Conservation (phyloP, 2,797 vertebrate species). For the Myiotriccus ornatus region DNA sequence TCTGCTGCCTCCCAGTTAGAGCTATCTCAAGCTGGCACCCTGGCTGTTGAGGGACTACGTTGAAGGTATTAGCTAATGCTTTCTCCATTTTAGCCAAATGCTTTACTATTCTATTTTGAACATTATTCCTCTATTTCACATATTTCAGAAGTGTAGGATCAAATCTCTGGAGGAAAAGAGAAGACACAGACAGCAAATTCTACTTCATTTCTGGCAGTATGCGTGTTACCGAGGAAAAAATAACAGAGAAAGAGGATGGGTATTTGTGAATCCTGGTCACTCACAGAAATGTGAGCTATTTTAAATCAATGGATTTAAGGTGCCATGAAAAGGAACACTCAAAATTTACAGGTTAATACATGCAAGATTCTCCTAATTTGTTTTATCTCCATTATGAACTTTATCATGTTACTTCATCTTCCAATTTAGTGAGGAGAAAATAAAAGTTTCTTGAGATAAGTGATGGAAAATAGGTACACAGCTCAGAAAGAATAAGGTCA, state of each 20-base stretch:
- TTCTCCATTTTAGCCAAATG: neutral
- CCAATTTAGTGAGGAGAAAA: neutral
- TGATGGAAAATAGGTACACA: neutral
- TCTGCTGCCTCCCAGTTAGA: neutral
- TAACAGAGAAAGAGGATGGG: neutral
- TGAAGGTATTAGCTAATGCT: neutral
- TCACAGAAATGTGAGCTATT: neutral
- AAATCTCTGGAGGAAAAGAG: neutral
- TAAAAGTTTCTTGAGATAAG: neutral
- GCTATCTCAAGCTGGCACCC: neutral
- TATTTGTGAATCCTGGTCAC: neutral
- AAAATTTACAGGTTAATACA: neutral
- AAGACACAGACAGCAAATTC: neutral
- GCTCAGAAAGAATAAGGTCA: neutral
- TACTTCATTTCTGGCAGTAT: neutral
- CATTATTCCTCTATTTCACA: neutral
- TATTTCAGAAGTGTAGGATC: neutral
- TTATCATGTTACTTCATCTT: neutral
- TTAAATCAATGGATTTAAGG: neutral
- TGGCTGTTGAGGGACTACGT: neutral
- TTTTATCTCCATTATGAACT: neutral
- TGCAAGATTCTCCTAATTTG: neutral
- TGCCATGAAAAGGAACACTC: neutral
- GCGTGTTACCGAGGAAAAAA: rapidly evolving
- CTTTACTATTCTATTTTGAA: neutral